Evolutionary conservation across 2,113 vertebrate genomes (phyloP).

Genomic region (Colaptes auratus): DNA sequence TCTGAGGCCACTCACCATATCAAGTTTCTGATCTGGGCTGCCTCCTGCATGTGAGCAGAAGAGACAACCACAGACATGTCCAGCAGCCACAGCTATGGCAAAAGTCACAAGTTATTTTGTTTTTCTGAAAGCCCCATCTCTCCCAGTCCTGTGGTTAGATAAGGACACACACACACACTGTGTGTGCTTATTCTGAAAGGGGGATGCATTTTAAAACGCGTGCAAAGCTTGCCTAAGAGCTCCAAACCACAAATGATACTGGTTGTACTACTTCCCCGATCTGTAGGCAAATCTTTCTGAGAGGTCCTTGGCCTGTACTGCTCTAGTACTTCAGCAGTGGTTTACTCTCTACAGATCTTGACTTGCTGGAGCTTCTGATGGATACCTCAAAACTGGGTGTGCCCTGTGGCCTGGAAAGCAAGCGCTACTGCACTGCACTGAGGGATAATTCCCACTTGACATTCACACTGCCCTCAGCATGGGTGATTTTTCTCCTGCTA

Average conservation of each 20-base stretch:
- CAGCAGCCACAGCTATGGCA: not conserved
- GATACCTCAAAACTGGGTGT: not conserved
- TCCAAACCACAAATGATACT: not conserved
- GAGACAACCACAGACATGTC: not conserved
- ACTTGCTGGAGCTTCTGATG: not conserved
- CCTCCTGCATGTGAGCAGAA: rapidly evolving
- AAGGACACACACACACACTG: not conserved
- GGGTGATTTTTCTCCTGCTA: not conserved
- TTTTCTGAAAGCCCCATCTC: not conserved
- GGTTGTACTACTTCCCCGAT: not conserved
- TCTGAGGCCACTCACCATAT: not conserved
- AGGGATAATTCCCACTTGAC: not conserved
- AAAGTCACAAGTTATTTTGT: not conserved
- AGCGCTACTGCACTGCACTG: not conserved
- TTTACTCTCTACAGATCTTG: not conserved
- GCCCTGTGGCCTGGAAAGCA: not conserved
- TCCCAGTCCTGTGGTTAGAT: not conserved
- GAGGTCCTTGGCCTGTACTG: not conserved
- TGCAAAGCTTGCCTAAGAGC: not conserved
- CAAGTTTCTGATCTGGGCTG: not conserved
- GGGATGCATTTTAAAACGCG: not conserved
- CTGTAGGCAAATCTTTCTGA: not conserved
- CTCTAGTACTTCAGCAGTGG: not conserved
- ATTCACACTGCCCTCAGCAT: not conserved
- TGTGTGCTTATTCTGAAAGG: not conserved